Percentiles rank a stretch among this genome's conserved stretches.
These are phyloP conservation scores for Recurvirostra avosetta DNA, from an alignment of 2,113 vertebrate species.

Conservation along the genomic window DNA sequence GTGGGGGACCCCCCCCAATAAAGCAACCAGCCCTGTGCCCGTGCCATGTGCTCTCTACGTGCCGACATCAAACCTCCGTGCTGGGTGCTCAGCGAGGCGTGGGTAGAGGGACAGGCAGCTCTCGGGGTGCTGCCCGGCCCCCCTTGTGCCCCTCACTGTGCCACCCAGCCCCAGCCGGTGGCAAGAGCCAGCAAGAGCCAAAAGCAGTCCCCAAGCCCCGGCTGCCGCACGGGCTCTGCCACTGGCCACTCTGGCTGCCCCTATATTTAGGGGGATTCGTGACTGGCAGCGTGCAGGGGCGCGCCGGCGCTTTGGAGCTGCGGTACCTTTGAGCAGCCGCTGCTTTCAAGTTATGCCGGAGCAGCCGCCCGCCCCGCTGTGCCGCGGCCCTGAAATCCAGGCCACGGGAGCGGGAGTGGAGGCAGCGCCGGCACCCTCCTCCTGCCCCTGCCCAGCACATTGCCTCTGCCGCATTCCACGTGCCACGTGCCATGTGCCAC, in stretches of 20 bases:
- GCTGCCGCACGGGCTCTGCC: background rate
- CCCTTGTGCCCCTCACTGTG: fast-evolving
- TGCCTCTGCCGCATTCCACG: background rate
- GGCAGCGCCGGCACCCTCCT: background rate
- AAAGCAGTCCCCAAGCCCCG: background rate
- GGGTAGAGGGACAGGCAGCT: background rate
- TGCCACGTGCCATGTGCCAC: too few relatives aligned
- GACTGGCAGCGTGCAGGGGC: background rate
- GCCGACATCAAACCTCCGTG: too few relatives aligned
- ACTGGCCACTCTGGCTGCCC: too few relatives aligned
- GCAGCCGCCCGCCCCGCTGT: background rate
- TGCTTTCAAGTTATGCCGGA: background rate
- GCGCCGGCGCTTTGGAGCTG: background rate
- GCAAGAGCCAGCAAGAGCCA: background rate
- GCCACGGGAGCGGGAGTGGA: background rate
- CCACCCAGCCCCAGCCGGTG: background rate
- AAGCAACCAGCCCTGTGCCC: background rate
- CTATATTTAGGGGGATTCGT: background rate
- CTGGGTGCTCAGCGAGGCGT: fast-evolving
- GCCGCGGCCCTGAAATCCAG: background rate
- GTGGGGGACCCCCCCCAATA: background rate
- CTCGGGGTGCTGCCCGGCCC: background rate
- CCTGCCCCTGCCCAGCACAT: background rate
- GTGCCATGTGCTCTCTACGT: background rate
- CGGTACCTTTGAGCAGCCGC: background rate